Conservation (phyloP, 2,113 vertebrate genomes). For the Mormyrus lacerda region DNA sequence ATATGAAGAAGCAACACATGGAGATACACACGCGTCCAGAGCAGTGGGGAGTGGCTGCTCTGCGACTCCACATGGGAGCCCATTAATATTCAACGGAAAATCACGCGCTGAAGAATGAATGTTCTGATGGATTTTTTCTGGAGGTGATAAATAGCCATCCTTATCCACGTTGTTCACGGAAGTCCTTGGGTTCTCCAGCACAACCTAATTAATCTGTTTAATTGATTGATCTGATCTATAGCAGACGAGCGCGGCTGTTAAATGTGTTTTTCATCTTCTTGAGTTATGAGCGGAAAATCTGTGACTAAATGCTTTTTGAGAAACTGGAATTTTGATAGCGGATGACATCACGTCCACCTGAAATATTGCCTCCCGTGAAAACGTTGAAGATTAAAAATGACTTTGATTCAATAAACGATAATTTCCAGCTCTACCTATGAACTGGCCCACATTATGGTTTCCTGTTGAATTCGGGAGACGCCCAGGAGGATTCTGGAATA, state of each 20-base stretch:
- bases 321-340: conserved; percentile 55
- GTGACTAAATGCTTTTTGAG: conserved; percentile 50
- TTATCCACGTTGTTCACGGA: conserved; percentile 39
- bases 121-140: conserved; percentile 41
- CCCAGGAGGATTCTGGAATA: background rate
- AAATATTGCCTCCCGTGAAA: conserved; percentile 39
- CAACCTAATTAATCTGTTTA: conserved; percentile 64
- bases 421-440: conserved; percentile 40
- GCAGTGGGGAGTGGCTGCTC: background rate
- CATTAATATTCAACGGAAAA: conserved; percentile 51
- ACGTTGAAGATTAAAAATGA: conserved; percentile 44
- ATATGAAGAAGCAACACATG: background rate
- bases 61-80: conserved; percentile 20
- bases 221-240: conserved; percentile 59
- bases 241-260: conserved; percentile 50
- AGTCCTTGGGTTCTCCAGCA: conserved; percentile 51
- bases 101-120: conserved; percentile 43
- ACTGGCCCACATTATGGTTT: conserved; percentile 36
- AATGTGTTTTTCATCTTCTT: conserved; percentile 56
- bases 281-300: conserved; percentile 43
- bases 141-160: conserved; percentile 51
- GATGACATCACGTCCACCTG: conserved; percentile 47
- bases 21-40: background rate
- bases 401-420: conserved; percentile 48
- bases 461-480: conserved; percentile 34